Base-by-base conservation (phyloP, 1,140 invertebrate species). In the Apis dorsata region DNA sequence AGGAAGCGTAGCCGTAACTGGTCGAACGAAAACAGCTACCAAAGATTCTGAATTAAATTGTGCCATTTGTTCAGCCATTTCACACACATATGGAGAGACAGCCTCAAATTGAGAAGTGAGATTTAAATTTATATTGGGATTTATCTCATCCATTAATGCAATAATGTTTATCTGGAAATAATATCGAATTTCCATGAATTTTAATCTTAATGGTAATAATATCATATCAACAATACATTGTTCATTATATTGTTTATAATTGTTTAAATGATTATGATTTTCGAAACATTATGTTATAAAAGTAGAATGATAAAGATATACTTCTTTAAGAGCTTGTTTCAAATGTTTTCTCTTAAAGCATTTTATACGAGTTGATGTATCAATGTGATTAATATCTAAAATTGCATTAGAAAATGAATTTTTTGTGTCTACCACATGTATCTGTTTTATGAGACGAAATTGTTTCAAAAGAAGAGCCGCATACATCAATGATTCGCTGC, bases 391-490 rank as follows among this genome's bases (percentile, higher is more conserved):
- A 2, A 75, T 66, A 71, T 93, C 91, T 19, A 79, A 77, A 63
- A 90, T 66, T n/a, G 85, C 72, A 66, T 77, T 81, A 53, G 76
- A 51, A 1, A 90, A 77, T 17, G 69, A 85, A 72, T 89, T 79
- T 24, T 79, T 85, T 12, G 89, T 90, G 60, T 93, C 92, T 19
- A 92, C 87, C 11, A 93, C 63, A 70, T 90, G 84, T 68, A 93
- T 88, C 2, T 60, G 74, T 66, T 91, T 91, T 76, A 93, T 91
- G 1, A 89, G 51, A 60, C 84, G 88, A 76, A 89, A 92, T 85
- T 93, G 92, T 80, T 93, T 93, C 13, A 93, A 78, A 69, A 93
- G 85, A 62, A 92, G 28, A 15, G 89, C 81, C 21, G 91, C 83
- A 70, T 90, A 93, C 62, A 90, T 83, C 11, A 90, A 76, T 1